A percentile compares a stretch with the other conserved stretches of the same genome.
Conservation (phyloP, 2,888 invertebrate species). For the Auanema freiburgensis region DNA sequence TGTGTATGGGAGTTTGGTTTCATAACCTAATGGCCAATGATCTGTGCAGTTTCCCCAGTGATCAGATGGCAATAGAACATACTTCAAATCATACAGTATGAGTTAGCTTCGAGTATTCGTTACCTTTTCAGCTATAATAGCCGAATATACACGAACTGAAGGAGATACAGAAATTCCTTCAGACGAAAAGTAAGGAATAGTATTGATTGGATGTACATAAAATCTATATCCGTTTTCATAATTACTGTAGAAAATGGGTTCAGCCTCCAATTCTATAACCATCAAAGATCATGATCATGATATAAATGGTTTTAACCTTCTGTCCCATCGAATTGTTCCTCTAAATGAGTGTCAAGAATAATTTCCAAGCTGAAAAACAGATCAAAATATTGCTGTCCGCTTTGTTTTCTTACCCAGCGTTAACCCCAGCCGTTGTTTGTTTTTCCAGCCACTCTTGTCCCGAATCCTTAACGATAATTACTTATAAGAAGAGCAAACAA, state of each 20-base stretch:
- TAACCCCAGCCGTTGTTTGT: conserved; percentile 54
- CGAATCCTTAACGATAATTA: conserved; percentile 10
- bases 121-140: conserved; percentile 30
- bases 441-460: conserved; percentile 43
- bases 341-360: conserved; percentile 53
- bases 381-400: neutral
- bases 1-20: conserved; percentile 27
- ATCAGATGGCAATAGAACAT: conserved; percentile 32
- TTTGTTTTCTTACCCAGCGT: conserved; percentile 36
- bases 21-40: conserved; percentile 37
- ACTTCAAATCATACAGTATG: conserved; percentile 27
- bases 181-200: conserved; percentile 47
- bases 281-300: conserved; percentile 13
- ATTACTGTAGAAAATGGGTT: conserved; percentile 46
- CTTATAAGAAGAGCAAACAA: neutral
- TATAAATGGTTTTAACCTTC: conserved; percentile 14
- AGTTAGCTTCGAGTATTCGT: too few relatives aligned
- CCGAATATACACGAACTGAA: conserved; percentile 40
- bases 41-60: conserved; percentile 50
- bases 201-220: conserved; percentile 52
- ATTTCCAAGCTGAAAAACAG: conserved; percentile 36
- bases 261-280: neutral
- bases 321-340: conserved; percentile 51
- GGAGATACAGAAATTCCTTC: conserved; percentile 61
- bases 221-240: conserved; percentile 60